phyloP scores from a whole-genome alignment of 1,140 invertebrate genomes.

The Sesamia nonagrioides region DNA sequence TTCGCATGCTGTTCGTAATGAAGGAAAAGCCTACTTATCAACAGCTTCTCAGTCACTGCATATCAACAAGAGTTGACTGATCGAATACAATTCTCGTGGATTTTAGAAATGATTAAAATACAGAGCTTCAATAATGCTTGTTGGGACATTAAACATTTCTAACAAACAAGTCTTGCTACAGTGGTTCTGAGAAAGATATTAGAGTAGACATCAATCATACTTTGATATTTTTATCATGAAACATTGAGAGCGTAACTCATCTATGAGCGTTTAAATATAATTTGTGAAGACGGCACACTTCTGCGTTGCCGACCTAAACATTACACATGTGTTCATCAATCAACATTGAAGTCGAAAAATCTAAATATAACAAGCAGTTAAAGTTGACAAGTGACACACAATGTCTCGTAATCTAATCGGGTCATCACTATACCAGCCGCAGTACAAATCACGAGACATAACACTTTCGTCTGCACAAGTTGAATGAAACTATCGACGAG shows the following conservation, averaged over 20 bases:
- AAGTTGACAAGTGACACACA: conserved; percentile 75
- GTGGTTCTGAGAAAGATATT: no score
- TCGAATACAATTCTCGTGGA: neutral
- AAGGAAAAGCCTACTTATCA: conserved; percentile 24
- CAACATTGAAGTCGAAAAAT: conserved; percentile 47
- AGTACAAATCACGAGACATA: conserved; percentile 47
- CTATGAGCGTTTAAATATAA: neutral
- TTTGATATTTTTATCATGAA: no score
- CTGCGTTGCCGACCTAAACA: neutral
- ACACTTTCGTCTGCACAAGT: conserved; percentile 2
- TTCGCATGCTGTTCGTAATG: conserved; percentile 30
- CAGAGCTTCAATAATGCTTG: no score
- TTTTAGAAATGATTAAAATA: no score
- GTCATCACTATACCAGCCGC: conserved; percentile 63
- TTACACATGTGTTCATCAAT: conserved; percentile 36
- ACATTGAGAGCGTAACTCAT: neutral
- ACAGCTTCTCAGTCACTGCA: neutral
- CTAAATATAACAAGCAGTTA: conserved; percentile 46
- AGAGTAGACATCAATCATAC: no score
- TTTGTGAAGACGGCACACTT: neutral
- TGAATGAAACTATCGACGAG: conserved; percentile 4
- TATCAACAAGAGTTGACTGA: neutral
- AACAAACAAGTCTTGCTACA: no score
- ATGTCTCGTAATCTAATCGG: conserved; percentile 77
- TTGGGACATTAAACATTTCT: no score